These are phyloP conservation scores for Apostichopus leukothele DNA, from an alignment of 53 echinoderm and acorn worm genomes.

Conservation along the genomic window DNA sequence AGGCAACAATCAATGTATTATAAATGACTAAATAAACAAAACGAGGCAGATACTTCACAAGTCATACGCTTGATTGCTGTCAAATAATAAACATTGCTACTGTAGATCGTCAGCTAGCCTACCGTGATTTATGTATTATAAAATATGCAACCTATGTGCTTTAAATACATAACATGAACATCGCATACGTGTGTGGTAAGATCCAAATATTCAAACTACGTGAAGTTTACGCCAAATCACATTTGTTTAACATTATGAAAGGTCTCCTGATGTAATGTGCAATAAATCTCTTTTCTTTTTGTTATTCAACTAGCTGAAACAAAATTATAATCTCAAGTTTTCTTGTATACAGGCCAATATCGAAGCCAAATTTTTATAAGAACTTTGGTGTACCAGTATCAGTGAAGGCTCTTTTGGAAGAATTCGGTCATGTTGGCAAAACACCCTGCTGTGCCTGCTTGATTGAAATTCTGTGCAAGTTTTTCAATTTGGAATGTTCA, in stretches of 20 bases:
- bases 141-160: not conserved
- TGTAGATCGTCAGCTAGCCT: not conserved
- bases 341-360: too few relatives aligned
- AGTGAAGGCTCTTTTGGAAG: too few relatives aligned
- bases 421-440: too few relatives aligned
- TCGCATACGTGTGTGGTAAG: not conserved
- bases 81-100: constrained; percentile 15
- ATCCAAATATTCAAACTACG: not conserved
- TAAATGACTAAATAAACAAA: not conserved
- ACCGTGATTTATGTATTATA: not conserved
- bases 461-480: too few relatives aligned
- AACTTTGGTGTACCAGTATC: too few relatives aligned
- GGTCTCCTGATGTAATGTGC: not conserved
- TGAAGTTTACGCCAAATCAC: not conserved
- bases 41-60: not conserved
- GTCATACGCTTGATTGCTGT: constrained; percentile 14
- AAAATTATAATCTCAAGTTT: too few relatives aligned
- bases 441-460: too few relatives aligned
- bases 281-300: not conserved
- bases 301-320: too few relatives aligned
- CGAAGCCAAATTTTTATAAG: too few relatives aligned
- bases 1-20: not conserved
- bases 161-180: not conserved
- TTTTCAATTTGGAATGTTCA: too few relatives aligned
- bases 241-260: not conserved